phyloP scores from a whole-genome alignment of 2,888 invertebrate species.

The Ganaspis brasiliensis region DNA sequence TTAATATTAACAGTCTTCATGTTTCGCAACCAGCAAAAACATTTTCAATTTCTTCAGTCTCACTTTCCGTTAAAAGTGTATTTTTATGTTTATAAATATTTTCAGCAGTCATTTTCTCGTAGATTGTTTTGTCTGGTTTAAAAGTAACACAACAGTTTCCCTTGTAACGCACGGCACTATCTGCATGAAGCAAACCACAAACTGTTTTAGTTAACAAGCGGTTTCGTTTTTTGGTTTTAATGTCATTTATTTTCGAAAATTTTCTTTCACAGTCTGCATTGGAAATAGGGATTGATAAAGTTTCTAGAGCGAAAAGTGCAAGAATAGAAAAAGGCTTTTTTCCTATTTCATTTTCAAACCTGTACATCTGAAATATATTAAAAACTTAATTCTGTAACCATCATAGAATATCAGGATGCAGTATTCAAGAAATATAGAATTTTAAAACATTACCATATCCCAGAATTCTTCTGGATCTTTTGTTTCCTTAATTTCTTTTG shows the following conservation, averaged over 20 bases:
- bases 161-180: conserved; percentile 33
- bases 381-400: background rate
- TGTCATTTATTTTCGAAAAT: conserved; percentile 45
- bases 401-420: background rate
- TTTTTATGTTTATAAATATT: no score
- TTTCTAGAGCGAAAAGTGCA: conserved; percentile 22
- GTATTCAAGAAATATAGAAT: background rate
- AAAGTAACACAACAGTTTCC: conserved; percentile 19
- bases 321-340: conserved; percentile 16
- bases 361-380: conserved; percentile 19
- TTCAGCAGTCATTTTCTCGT: no score
- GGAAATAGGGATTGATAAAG: conserved; percentile 39
- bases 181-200: conserved; percentile 40
- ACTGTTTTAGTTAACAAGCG: conserved; percentile 36
- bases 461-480: conserved; percentile 44
- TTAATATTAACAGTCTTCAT: no score
- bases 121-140: no score
- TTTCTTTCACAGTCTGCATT: conserved; percentile 48
- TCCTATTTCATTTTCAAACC: conserved; percentile 35
- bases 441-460: conserved; percentile 37
- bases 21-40: no score
- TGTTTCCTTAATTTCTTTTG: conserved; percentile 11
- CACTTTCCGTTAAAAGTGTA: no score
- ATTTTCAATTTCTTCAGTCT: no score
- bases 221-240: conserved; percentile 44